Percentiles rank a stretch among this genome's conserved stretches.
phyloP scores from a whole-genome alignment of 2,113 vertebrate species.

The Brevimyrus niger region DNA sequence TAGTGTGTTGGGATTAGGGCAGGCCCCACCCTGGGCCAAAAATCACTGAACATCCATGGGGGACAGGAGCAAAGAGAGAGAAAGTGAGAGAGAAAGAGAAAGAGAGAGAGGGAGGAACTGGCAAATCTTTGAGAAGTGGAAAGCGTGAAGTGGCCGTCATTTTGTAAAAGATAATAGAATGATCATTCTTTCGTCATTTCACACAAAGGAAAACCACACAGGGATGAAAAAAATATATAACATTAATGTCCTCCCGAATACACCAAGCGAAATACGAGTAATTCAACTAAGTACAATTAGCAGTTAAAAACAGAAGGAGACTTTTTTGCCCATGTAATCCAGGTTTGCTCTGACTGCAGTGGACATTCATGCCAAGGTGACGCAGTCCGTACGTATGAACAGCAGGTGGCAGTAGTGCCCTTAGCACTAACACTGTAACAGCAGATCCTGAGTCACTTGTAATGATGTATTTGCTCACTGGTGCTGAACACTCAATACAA shows the following conservation, averaged over 20 bases:
- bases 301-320: background rate
- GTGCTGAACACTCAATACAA: background rate
- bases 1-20: background rate
- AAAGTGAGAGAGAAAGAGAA: background rate
- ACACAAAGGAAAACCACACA: background rate
- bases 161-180: background rate
- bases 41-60: background rate
- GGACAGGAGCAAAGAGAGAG: background rate
- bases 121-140: background rate
- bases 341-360: background rate
- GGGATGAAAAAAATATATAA: background rate
- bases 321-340: background rate
- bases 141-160: background rate
- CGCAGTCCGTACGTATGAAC: constrained; percentile 16
- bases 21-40: background rate
- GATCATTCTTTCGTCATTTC: background rate
- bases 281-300: background rate
- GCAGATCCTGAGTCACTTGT: background rate
- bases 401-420: constrained; percentile 53
- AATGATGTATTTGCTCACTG: constrained; percentile 8
- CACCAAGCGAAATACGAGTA: background rate
- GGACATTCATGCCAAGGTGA: background rate
- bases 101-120: background rate
- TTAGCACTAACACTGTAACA: background rate
- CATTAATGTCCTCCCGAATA: background rate